Percentiles rank a stretch among this genome's conserved stretches.
These are phyloP conservation scores for Drosophila differens DNA, from an alignment of 2,888 invertebrate species.

Conservation along the genomic window DNA sequence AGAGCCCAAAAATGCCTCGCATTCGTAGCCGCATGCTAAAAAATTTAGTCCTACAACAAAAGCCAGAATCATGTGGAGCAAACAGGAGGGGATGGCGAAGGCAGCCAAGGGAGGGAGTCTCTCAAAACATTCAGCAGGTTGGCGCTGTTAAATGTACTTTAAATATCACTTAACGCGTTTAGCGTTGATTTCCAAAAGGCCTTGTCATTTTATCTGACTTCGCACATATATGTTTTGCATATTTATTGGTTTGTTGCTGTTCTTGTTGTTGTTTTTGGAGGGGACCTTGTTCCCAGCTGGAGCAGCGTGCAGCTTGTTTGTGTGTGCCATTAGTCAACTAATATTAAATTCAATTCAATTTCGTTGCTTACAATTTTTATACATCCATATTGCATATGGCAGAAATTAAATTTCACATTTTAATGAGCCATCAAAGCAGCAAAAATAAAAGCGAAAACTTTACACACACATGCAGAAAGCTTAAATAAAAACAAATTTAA, in stretches of 20 bases:
- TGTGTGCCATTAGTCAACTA: constrained; percentile 70
- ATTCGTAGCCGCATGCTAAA: constrained; percentile 40
- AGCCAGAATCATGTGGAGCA: constrained; percentile 12
- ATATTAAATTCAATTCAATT: constrained; percentile 79
- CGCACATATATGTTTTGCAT: constrained; percentile 69
- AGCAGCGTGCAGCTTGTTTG: neutral
- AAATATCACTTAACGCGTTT: constrained; percentile 79
- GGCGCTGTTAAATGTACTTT: constrained; percentile 74
- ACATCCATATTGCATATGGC: constrained; percentile 25
- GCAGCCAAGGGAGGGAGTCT: neutral
- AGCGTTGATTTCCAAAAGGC: constrained; percentile 68
- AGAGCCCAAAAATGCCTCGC: constrained; percentile 50
- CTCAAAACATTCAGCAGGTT: constrained; percentile 21
- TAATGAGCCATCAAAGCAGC: constrained; percentile 74
- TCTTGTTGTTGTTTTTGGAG: constrained; percentile 1
- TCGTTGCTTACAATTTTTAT: constrained; percentile 29
- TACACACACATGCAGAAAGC: constrained; percentile 26
- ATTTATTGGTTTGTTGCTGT: constrained; percentile 51
- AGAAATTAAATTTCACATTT: constrained; percentile 75
- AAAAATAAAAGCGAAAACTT: constrained; percentile 59
- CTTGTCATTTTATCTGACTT: constrained; percentile 67
- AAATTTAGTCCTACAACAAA: constrained; percentile 25
- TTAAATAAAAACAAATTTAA: neutral
- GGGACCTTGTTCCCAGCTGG: neutral
- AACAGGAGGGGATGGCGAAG: neutral